phyloP scores from a whole-genome alignment of 2,888 invertebrate genomes.

The Limenitis camilla region DNA sequence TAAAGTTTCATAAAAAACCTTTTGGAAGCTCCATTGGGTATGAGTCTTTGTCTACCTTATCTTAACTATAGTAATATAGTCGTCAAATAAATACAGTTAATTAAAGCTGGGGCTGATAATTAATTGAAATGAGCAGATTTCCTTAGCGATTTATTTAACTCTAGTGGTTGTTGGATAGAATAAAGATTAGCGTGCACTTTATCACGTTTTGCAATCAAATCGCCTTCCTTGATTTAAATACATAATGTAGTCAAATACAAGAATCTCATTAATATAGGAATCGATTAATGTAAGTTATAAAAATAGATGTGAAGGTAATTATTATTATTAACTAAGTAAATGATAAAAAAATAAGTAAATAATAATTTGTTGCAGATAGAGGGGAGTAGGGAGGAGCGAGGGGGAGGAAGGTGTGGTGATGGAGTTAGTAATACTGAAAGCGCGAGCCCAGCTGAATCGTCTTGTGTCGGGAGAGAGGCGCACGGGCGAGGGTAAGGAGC shows the following conservation, averaged over 20 bases:
- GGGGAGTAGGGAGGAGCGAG: conserved; percentile 23
- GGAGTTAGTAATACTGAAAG: conserved; percentile 77
- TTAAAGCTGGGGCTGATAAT: conserved; percentile 4
- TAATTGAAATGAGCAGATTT: conserved; percentile 2
- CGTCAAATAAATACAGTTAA: conserved; percentile 2
- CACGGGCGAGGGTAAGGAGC: conserved; percentile 35
- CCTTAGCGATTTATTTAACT: not conserved
- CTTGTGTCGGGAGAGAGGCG: conserved; percentile 66
- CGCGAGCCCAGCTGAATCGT: conserved; percentile 76
- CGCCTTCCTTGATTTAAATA: no score
- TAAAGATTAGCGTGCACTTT: not conserved
- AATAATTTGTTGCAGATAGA: conserved; percentile 38
- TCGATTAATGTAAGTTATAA: no score
- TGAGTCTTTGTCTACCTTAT: no score
- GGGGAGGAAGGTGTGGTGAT: conserved; percentile 63
- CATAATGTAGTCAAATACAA: no score
- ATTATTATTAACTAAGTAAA: not conserved
- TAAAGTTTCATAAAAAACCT: no score
- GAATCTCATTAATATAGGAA: no score
- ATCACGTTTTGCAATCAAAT: not conserved
- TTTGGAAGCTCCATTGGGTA: no score
- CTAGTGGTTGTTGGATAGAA: not conserved
- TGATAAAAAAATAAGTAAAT: not conserved
- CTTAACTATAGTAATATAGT: no score
- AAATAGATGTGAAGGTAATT: no score